Base-by-base conservation (phyloP, 2,113 vertebrate genomes). In the Lampris incognitus region DNA sequence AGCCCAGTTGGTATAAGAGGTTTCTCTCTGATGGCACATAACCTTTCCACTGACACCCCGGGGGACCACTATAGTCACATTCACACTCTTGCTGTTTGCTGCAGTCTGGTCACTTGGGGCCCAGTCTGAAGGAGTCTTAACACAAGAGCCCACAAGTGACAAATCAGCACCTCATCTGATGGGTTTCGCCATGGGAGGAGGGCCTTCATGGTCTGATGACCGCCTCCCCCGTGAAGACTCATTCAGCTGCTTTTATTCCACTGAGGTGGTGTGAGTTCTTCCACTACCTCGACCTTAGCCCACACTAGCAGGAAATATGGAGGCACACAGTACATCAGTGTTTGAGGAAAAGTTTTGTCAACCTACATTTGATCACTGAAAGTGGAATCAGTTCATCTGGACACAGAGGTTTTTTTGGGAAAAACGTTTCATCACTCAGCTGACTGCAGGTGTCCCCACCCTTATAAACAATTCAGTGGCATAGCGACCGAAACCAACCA, bases 121-220 rank as follows among this genome's bases (percentile, higher is more conserved):
- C 68, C 49, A 55, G 58, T 44, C 62, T 85, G 72, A 69, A 85
- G 85, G 69, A 84, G 75, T 79, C 78, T 71, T 56, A 76, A 81
- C 86, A 90, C 70, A 86, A 89, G 83, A 60, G 71, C 72, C 61
- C 63, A 54, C 68, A 73, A 24, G 24, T 24, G 24, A 24, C 24
- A 74, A 89, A 91, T 85, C 90, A 92, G 76, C 39, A 66, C 54
- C 82, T 85, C 54, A 55, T 77, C 84, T 87, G 86, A 89, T 82
- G 80, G 78, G 59, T 77, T 82, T 84, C 86, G 86, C 69, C 51
- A 24, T 24, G 24, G 24, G 13, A 83, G 64, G 85, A 76, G 81
- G 72, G 54, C 51, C 69, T 83, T 71, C 40, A 70, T 79, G 76
- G 65, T 50, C 64, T 69, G 87, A 89, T 85, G 87, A 84, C 68